Percentiles rank a stretch among this genome's conserved stretches.
phyloP scores from a whole-genome alignment of 2,113 vertebrate species.

The Chaetodon trifascialis region DNA sequence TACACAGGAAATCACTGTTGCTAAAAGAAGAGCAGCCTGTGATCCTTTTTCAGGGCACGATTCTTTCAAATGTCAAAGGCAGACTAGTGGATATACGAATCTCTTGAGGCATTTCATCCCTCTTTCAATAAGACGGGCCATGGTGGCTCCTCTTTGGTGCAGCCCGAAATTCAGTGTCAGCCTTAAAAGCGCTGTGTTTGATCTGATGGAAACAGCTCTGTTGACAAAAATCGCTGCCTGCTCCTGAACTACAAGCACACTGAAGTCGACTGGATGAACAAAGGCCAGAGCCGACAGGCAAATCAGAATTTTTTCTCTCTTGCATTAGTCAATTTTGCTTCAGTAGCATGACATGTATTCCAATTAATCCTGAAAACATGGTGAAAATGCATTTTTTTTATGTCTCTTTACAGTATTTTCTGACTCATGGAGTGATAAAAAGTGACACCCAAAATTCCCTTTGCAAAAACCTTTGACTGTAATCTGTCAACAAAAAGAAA shows the following conservation, averaged over 20 bases:
- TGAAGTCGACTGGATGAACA: neutral
- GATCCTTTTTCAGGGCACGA: constrained; percentile 9
- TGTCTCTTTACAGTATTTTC: no score
- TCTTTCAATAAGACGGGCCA: neutral
- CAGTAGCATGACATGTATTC: no score
- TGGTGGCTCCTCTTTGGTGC: neutral
- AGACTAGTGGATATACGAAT: constrained; percentile 4
- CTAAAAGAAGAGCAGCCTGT: neutral
- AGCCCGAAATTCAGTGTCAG: neutral
- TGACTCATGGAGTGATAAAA: no score
- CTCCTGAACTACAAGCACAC: neutral
- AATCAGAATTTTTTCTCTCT: no score
- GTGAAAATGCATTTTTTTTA: no score
- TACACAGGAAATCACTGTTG: constrained; percentile 22
- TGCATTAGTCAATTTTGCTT: no score
- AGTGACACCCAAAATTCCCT: no score
- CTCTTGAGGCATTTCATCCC: neutral
- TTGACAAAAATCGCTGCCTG: neutral
- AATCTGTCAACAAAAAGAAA: no score
- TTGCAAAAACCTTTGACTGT: no score
- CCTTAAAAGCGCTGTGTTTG: neutral
- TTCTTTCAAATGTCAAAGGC: neutral
- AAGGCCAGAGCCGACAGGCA: neutral
- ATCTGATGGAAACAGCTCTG: neutral
- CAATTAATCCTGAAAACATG: no score